phyloP scores from a whole-genome alignment of 2,888 invertebrate genomes.

The Chloromyia formosa region DNA sequence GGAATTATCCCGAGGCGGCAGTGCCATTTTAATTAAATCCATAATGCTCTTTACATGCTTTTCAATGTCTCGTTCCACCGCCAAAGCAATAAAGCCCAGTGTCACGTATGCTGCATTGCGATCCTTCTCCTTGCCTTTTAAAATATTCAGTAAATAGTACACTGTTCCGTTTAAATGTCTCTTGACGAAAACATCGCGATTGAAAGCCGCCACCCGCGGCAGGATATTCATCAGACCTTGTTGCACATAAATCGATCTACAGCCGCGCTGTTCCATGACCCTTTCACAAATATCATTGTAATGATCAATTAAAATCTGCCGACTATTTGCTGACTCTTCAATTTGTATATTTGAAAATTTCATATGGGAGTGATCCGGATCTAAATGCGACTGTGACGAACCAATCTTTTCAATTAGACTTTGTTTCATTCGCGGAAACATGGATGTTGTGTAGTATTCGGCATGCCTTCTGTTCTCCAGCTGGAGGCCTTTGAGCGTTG shows the following conservation, averaged over 20 bases:
- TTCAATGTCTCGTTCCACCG: constrained; percentile 83
- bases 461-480: constrained; percentile 58
- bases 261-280: constrained; percentile 80
- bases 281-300: constrained; percentile 80
- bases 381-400: constrained; percentile 56
- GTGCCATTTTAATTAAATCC: constrained; percentile 78
- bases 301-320: constrained; percentile 81
- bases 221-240: constrained; percentile 86
- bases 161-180: constrained; percentile 80
- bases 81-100: constrained; percentile 89
- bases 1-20: constrained; percentile 81
- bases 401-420: constrained; percentile 63
- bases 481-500: constrained; percentile 72
- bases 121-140: constrained; percentile 86
- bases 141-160: constrained; percentile 77
- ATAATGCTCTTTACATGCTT: constrained; percentile 84
- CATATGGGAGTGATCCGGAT: constrained; percentile 56
- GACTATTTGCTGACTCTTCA: constrained; percentile 88
- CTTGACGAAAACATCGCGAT: constrained; percentile 80
- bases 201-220: constrained; percentile 93
- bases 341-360: constrained; percentile 65
- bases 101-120: constrained; percentile 88
- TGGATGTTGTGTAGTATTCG: constrained; percentile 55
- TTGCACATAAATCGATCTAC: constrained; percentile 83
- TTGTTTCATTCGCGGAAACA: constrained; percentile 64